These are phyloP conservation scores for Pollenia labialis DNA, from an alignment of 2,888 invertebrate genomes.

Conservation along the genomic window DNA sequence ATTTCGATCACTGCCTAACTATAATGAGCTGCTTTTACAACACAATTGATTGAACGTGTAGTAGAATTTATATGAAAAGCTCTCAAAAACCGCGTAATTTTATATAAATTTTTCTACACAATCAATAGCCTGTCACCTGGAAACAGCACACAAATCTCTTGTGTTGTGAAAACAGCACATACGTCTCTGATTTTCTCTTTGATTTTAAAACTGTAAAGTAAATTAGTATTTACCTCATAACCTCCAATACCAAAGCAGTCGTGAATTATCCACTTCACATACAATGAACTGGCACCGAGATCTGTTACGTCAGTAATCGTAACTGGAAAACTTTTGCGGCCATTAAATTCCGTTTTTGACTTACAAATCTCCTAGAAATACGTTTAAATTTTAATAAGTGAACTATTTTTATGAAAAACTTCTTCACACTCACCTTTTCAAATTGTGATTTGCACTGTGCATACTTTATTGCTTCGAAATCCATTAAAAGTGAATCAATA, in stretches of 20 bases:
- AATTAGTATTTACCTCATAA: constrained; percentile 79
- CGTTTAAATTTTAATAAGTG: background rate
- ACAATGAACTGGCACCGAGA: constrained; percentile 79
- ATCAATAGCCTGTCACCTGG: too few relatives aligned
- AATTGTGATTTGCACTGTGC: constrained; percentile 75
- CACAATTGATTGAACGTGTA: too few relatives aligned
- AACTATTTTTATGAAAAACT: background rate
- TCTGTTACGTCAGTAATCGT: constrained; percentile 79
- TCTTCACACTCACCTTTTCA: constrained; percentile 72
- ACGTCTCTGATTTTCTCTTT: too few relatives aligned
- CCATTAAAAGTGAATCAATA: constrained; percentile 80
- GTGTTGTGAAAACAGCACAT: too few relatives aligned
- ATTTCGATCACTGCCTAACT: too few relatives aligned
- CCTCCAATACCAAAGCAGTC: constrained; percentile 80
- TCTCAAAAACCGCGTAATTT: too few relatives aligned
- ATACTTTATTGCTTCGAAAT: constrained; percentile 80
- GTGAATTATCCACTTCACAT: constrained; percentile 80
- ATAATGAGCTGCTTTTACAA: too few relatives aligned
- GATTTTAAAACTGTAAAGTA: background rate
- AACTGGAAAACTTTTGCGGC: constrained; percentile 79
- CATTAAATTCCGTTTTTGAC: constrained; percentile 63
- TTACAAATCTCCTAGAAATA: constrained; percentile 54
- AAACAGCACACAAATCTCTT: too few relatives aligned
- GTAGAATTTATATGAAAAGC: too few relatives aligned
- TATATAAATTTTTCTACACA: too few relatives aligned